These are phyloP conservation scores for Scaptodrosophila lebanonensis DNA, from an alignment of 1,140 invertebrate genomes.

Conservation along the genomic window DNA sequence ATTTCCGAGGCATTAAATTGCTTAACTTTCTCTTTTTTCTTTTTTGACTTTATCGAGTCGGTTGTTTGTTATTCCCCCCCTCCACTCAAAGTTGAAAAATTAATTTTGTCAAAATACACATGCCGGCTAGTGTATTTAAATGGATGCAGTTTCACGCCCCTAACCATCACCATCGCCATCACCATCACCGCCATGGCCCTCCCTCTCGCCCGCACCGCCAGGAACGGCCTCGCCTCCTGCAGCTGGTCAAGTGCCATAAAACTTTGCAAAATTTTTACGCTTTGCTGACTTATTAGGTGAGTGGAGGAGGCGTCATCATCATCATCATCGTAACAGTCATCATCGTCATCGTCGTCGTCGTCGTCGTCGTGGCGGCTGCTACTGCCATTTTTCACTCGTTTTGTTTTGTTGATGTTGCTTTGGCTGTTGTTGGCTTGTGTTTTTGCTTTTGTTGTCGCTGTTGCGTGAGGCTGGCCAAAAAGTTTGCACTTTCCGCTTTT, in stretches of 20 bases:
- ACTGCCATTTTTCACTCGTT: too few species aligned
- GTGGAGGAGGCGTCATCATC: constrained; percentile 26
- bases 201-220: constrained; percentile 18
- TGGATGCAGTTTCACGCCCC: too few species aligned
- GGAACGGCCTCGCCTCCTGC: not conserved
- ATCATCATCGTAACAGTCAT: not conserved
- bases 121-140: too few species aligned
- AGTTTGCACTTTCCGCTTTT: constrained; percentile 33
- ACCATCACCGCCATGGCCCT: not conserved
- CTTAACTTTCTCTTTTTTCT: too few species aligned
- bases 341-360: too few species aligned
- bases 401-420: not conserved
- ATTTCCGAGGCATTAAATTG: too few species aligned
- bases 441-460: constrained; percentile 1
- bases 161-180: too few species aligned
- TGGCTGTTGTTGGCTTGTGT: not conserved
- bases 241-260: constrained; percentile 40
- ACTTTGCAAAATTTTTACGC: constrained; percentile 47
- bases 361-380: too few species aligned
- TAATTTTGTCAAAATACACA: too few species aligned
- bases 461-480: constrained; percentile 3
- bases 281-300: constrained; percentile 52
- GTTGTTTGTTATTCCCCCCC: too few species aligned
- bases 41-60: too few species aligned
- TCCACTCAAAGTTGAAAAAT: too few species aligned